A percentile compares a stretch with the other conserved stretches of the same genome.
These are phyloP conservation scores for Dichetophora obliterata DNA, from an alignment of 2,888 invertebrate species.

Conservation along the genomic window DNA sequence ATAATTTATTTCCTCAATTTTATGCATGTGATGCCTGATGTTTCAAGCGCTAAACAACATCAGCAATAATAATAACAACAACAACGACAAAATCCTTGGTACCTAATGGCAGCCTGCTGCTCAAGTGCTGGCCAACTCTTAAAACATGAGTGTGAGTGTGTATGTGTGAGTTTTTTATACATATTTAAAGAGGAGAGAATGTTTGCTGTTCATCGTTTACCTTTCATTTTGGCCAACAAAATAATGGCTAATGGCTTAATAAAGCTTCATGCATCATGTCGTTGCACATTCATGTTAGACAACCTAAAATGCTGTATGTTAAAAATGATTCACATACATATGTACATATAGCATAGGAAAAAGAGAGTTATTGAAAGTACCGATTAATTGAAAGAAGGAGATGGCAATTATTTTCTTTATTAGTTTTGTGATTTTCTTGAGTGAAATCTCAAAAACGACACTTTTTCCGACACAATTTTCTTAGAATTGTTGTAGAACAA, in stretches of 20 bases:
- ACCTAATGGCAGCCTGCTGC: background rate
- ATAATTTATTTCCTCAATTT: conserved; percentile 54
- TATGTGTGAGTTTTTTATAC: conserved; percentile 1
- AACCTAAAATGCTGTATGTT: background rate
- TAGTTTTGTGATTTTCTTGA: no score
- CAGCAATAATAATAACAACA: background rate
- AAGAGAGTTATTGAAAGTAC: no score
- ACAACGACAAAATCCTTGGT: background rate
- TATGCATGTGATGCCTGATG: conserved; percentile 44
- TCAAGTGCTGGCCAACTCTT: conserved; percentile 1
- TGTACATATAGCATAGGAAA: no score
- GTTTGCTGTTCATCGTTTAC: conserved; percentile 14
- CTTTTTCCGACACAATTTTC: no score
- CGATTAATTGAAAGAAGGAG: no score
- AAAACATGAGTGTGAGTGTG: background rate
- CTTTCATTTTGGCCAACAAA: conserved; percentile 1
- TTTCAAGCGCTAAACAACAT: background rate
- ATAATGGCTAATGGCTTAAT: conserved; percentile 18
- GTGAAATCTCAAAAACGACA: no score
- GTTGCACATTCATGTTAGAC: background rate
- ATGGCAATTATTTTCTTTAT: no score
- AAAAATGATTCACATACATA: no score
- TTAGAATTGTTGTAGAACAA: no score
- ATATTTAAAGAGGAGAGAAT: conserved; percentile 28
- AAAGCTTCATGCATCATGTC: background rate